Conservation (phyloP, 1,140 invertebrate species). For the Diabrotica undecimpunctata region DNA sequence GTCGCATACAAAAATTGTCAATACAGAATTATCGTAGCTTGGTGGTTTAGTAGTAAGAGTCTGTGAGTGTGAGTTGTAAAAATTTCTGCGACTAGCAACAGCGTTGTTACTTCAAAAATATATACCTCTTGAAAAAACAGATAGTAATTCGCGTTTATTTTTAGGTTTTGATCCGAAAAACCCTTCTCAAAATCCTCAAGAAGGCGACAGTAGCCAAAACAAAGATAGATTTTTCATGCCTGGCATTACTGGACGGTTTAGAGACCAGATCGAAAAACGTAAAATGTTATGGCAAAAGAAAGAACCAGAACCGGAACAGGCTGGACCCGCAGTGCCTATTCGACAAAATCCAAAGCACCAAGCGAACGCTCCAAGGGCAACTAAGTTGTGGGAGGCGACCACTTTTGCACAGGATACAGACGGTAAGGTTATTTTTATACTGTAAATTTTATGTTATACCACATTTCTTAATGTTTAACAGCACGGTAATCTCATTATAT, state of each 20-base stretch:
- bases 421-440: slow-evolving; percentile 50
- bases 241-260: slow-evolving; percentile 74
- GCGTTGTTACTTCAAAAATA: too few relatives aligned
- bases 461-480: too few relatives aligned
- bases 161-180: neutral
- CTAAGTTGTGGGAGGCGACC: slow-evolving; percentile 75
- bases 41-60: too few relatives aligned
- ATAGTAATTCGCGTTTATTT: too few relatives aligned
- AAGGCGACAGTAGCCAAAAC: slow-evolving; percentile 22
- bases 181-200: neutral
- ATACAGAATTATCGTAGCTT: too few relatives aligned
- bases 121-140: too few relatives aligned
- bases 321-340: slow-evolving; percentile 37
- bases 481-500: too few relatives aligned
- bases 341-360: slow-evolving; percentile 14
- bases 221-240: slow-evolving; percentile 75
- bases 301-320: slow-evolving; percentile 46
- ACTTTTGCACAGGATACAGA: slow-evolving; percentile 85
- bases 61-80: too few relatives aligned
- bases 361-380: slow-evolving; percentile 46
- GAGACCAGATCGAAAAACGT: slow-evolving; percentile 79
- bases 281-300: slow-evolving; percentile 82
- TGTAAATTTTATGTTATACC: too few relatives aligned
- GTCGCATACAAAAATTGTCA: too few relatives aligned
- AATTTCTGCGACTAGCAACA: too few relatives aligned